Evolutionary conservation across 2,797 vertebrate genomes (phyloP), one percentile per base, ranked within the genome.

Genomic region (Amphiprion clarkii): DNA sequence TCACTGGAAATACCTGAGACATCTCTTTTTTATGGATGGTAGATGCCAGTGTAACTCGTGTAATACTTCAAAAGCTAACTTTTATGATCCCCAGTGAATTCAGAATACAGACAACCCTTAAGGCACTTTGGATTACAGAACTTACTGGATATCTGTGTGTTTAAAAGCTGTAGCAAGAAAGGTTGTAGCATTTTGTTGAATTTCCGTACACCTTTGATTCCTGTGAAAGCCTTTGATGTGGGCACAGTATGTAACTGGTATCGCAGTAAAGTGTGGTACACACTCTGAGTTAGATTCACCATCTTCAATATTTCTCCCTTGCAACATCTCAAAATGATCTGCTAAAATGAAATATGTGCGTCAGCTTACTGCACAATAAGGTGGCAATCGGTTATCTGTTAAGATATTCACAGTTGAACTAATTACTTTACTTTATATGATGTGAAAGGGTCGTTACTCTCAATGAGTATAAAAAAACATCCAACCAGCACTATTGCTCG

Each of bases 1-100:
- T 69, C 23, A 67, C 66, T 81, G 68, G 52, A 74, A 71, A 46
- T 61, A 55, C 66, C 58, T 57, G 8, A 40, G 31, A 55, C 39
- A 14, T 17, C 55, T 19, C 39, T 44, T 19, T 31, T 70, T 17
- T 58, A 2, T 27, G 29, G 62, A 40, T 51, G 25, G 4, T 23
- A 2, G 46, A 75, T 29, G 31, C 40, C 13, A 36, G 53, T 55
- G 19, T 31, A 42, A 55, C n/a, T 56, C 53, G 61, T 64, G 4
- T 13, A 7, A 59, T 49, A 64, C 17, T 48, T 51, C 39, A 4
- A 40, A 65, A 63, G 53, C 2, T 25, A 2, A 54, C 36, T 7
- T 0, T n/a, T 52, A 25, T 48, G 13, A 6, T 48, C 9, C 29
- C 0, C 2, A 49, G n/a, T 13, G 3, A 44, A 11, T 61, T 49